Evolutionary conservation across 2,888 invertebrate genomes (phyloP).

Genomic region (Crocallis elinguaria): DNA sequence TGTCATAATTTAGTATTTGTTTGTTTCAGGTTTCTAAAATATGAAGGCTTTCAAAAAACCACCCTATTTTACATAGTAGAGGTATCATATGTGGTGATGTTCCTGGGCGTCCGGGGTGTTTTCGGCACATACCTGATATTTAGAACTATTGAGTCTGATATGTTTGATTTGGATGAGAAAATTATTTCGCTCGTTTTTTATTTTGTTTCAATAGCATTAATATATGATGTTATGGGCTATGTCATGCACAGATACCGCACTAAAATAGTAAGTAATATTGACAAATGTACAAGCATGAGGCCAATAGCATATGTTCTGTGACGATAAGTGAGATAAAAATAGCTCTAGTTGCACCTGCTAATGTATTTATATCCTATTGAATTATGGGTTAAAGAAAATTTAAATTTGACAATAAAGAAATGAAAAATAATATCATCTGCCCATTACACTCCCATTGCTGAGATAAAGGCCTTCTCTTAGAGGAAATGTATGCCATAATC

Average conservation of each 20-base stretch:
- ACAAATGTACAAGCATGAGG: too few relatives aligned
- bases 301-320: too few relatives aligned
- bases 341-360: too few relatives aligned
- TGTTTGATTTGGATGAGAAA: slow-evolving; percentile 72
- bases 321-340: too few relatives aligned
- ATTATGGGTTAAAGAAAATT: too few relatives aligned
- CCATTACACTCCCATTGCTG: too few relatives aligned
- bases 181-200: slow-evolving; percentile 67
- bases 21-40: slow-evolving; percentile 77
- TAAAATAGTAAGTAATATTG: slow-evolving; percentile 63
- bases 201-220: slow-evolving; percentile 70
- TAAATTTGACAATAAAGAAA: too few relatives aligned
- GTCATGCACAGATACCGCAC: slow-evolving; percentile 66
- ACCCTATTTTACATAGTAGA: slow-evolving; percentile 75
- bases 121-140: slow-evolving; percentile 80
- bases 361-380: too few relatives aligned
- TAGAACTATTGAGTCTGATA: slow-evolving; percentile 65
- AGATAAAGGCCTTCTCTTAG: too few relatives aligned
- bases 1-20: neutral
- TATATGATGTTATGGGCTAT: slow-evolving; percentile 74
- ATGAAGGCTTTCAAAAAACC: slow-evolving; percentile 75
- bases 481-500: too few relatives aligned
- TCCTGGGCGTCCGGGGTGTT: slow-evolving; percentile 77
- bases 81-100: slow-evolving; percentile 74
- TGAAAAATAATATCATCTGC: too few relatives aligned